phyloP scores from a whole-genome alignment of 2,797 vertebrate genomes.

The Muraenolepis orangiensis region DNA sequence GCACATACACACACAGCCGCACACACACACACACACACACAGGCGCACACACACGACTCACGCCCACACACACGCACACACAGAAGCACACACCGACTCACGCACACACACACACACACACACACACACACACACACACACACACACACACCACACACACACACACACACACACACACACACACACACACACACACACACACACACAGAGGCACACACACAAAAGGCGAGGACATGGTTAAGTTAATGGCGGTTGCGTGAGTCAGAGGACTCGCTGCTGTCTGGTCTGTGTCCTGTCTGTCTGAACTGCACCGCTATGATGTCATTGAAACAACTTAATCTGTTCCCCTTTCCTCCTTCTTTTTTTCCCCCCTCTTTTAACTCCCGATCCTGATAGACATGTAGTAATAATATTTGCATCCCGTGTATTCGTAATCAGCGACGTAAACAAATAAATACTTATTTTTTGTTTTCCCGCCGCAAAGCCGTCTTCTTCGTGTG shows the following conservation, averaged over 20 bases:
- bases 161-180: not conserved
- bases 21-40: not conserved
- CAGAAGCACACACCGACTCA: not conserved
- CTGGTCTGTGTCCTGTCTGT: constrained; percentile 13
- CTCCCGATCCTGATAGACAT: not conserved
- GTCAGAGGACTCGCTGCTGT: not conserved
- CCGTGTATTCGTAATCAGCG: not conserved
- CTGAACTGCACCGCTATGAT: constrained; percentile 5
- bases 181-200: not conserved
- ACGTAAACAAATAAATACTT: not conserved
- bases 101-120: not conserved
- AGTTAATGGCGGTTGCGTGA: constrained; percentile 17
- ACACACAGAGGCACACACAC: constrained; percentile 14
- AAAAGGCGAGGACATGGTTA: constrained; percentile 15
- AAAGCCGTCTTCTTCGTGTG: not conserved
- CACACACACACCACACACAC: not conserved
- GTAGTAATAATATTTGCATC: not conserved
- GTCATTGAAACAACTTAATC: not conserved
- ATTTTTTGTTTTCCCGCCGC: too few relatives aligned
- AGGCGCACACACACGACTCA: not conserved
- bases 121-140: constrained; percentile 18
- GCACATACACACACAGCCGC: too few relatives aligned
- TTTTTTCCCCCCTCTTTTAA: not conserved
- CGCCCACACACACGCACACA: not conserved
- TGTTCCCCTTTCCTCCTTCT: too few relatives aligned